Base-by-base conservation (phyloP, 2,113 vertebrate species). In the Pseudorectes ferrugineus region DNA sequence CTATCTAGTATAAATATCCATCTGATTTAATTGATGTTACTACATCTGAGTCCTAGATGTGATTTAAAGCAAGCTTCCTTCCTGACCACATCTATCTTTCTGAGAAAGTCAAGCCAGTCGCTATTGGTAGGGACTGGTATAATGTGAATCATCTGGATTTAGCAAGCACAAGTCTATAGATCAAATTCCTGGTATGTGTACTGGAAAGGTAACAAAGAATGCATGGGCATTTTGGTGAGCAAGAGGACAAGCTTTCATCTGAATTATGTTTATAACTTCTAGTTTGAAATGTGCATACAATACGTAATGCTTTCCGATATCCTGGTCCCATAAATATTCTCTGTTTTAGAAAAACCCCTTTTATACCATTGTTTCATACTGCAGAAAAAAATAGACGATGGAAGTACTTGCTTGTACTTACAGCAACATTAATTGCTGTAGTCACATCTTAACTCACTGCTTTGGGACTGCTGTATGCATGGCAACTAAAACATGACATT, bases 151-250 rank as follows among this genome's bases (percentile, higher is more conserved):
- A 55, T 11, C 10, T 79, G n/a, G 21, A 72, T 57, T 52, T 26
- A 75, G 23, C 18, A 48, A 72, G 38, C 15, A 33, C 9, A 75
- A 43, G 4, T 15, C 10, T 49, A 3, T 31, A 28, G 26, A 17
- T 77, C 51, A 80, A 65, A 45, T 43, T 38, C 26, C 10, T 72
- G 11, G 2, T 45, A 25, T 33, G 33, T 65, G 0, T 35, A 52
- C 46, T 73, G 21, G 31, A 59, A 93, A 70, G 31, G 16, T n/a
- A 48, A 28, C 29, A 46, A 57, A 40, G 72, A 33, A 40, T 11
- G 2, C 57, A 4, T 6, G 3, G 19, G 13, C 1, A 0, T 55
- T 55, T 85, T 35, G 12, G 16, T 33, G 22, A 48, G 15, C 9
- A 66, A 23, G 22, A 38, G 20, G 28, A 33, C 24, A 71, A 46